These are phyloP conservation scores for Venustaconcha ellipsiformis DNA, from an alignment of 1,140 invertebrate species.

Conservation along the genomic window DNA sequence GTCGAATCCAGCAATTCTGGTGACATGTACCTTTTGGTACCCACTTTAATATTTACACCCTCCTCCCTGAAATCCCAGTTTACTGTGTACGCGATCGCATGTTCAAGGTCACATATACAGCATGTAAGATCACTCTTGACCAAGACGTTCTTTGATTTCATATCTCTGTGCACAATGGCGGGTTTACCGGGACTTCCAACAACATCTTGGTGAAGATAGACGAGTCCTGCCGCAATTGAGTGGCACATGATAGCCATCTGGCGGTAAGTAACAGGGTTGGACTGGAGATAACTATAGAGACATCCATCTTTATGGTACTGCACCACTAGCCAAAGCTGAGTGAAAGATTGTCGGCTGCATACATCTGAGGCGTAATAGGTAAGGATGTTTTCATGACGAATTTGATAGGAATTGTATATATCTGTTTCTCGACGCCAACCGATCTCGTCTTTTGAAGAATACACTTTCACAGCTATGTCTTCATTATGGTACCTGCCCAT, in stretches of 20 bases:
- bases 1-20: conserved; percentile 88
- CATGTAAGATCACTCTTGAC: conserved; percentile 89
- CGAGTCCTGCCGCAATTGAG: conserved; percentile 81
- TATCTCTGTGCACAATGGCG: conserved; percentile 82
- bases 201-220: conserved; percentile 92
- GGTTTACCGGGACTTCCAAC: conserved; percentile 83
- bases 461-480: conserved; percentile 94
- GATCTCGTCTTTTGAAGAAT: conserved; percentile 92
- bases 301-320: conserved; percentile 96
- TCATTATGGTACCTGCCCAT: conserved; percentile 87
- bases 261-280: conserved; percentile 49
- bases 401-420: conserved; percentile 96
- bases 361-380: conserved; percentile 97
- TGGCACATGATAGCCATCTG: conserved; percentile 74
- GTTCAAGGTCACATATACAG: conserved; percentile 94
- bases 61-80: conserved; percentile 50
- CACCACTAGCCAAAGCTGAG: conserved; percentile 89
- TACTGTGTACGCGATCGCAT: conserved; percentile 87
- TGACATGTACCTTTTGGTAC: conserved; percentile 92
- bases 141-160: conserved; percentile 96
- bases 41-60: conserved; percentile 82
- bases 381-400: conserved; percentile 94
- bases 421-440: conserved; percentile 97
- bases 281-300: conserved; percentile 91
- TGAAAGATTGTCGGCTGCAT: conserved; percentile 79